Evolutionary conservation across 2,888 invertebrate genomes (phyloP).

Genomic region (Horisme vitalbata): DNA sequence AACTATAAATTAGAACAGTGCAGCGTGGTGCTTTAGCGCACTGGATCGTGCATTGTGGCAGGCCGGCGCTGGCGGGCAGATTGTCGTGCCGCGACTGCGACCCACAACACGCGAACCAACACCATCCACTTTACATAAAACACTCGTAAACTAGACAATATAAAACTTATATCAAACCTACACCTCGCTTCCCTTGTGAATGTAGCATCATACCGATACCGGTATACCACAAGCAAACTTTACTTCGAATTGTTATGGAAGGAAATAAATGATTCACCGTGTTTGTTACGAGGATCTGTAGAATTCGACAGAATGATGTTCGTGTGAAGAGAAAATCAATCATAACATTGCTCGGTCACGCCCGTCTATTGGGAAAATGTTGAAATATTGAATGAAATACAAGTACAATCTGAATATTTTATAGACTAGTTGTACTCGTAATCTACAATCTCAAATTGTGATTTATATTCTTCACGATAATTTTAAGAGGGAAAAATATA

Average conservation of each 20-base stretch:
- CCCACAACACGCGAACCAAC: conserved; percentile 48
- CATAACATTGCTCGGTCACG: conserved; percentile 35
- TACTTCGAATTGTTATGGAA: conserved; percentile 26
- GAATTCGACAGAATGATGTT: conserved; percentile 39
- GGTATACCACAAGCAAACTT: conserved; percentile 19
- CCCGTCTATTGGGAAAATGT: conserved; percentile 21
- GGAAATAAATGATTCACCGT: conserved; percentile 22
- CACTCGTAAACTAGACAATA: conserved; percentile 47
- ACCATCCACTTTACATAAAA: conserved; percentile 49
- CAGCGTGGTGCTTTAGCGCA: conserved; percentile 18
- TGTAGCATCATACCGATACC: conserved; percentile 36
- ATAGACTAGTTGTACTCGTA: not conserved
- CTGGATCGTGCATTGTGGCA: conserved; percentile 36
- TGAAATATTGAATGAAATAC: conserved; percentile 29
- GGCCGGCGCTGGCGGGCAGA: conserved; percentile 11
- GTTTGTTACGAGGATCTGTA: conserved; percentile 27
- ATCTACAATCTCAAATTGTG: not conserved
- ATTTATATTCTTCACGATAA: not conserved
- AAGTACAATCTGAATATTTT: conserved; percentile 20
- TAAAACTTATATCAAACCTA: conserved; percentile 43
- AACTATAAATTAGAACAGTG: conserved; percentile 46
- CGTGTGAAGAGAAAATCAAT: conserved; percentile 50
- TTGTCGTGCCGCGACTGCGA: conserved; percentile 12
- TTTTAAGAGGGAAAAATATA: no score
- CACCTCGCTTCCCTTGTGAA: conserved; percentile 33